Percentiles rank a stretch among this genome's conserved stretches.
phyloP scores from a whole-genome alignment of 2,797 vertebrate species.

The Cossypha caffra region DNA sequence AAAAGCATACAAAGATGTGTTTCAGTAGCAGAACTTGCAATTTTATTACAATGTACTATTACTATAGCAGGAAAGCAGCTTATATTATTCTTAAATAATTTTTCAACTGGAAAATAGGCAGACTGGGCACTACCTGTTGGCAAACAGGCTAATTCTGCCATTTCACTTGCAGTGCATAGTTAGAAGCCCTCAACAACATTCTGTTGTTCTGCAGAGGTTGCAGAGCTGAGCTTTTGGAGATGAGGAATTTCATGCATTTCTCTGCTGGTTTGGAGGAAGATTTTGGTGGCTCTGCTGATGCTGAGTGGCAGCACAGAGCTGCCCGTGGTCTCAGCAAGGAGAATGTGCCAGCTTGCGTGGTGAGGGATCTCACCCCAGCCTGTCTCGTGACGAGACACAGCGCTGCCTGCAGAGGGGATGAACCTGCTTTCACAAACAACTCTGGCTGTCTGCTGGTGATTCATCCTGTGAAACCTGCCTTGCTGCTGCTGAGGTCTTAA shows the following conservation, averaged over 20 bases:
- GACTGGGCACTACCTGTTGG: background rate
- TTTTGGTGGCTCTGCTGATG: background rate
- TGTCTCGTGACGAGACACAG: background rate
- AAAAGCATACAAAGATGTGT: background rate
- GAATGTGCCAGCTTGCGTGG: fast-evolving
- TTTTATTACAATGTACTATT: slow-evolving; percentile 9
- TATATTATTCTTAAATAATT: background rate
- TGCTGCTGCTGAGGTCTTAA: background rate
- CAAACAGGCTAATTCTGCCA: background rate
- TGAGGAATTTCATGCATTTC: background rate
- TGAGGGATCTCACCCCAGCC: background rate
- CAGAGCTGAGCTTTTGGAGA: background rate
- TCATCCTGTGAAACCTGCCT: background rate
- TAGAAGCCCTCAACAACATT: background rate
- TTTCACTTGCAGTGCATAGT: background rate
- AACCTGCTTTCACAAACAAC: background rate
- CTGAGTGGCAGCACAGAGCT: background rate
- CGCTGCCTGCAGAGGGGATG: background rate
- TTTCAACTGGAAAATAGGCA: background rate
- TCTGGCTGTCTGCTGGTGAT: background rate
- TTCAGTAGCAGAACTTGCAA: background rate
- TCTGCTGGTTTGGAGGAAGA: background rate
- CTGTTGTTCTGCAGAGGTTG: background rate
- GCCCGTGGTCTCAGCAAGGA: background rate
- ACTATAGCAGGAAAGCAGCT: background rate